phyloP scores from a whole-genome alignment of 2,113 vertebrate genomes.

The Tyrannus savana region DNA sequence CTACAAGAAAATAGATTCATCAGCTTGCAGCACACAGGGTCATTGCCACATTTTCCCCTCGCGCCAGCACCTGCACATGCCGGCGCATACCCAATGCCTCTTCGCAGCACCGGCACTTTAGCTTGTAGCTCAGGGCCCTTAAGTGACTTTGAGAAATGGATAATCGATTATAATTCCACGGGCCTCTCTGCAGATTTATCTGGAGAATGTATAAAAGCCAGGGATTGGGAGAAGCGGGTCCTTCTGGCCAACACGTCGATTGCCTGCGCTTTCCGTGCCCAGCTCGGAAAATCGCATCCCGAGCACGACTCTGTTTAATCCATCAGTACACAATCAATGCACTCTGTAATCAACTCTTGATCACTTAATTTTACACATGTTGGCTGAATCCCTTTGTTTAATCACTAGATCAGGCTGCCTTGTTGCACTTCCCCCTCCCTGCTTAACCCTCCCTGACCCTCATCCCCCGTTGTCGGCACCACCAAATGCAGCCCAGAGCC shows the following conservation, averaged over 20 bases:
- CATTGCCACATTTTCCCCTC: conserved; percentile 77
- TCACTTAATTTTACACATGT: conserved; percentile 82
- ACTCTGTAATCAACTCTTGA: conserved; percentile 85
- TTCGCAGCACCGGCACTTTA: conserved; percentile 82
- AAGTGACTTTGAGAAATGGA: conserved; percentile 96
- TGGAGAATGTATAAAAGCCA: conserved; percentile 73
- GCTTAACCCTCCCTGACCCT: conserved; percentile 57
- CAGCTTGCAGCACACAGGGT: conserved; percentile 81
- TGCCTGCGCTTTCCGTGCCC: conserved; percentile 59
- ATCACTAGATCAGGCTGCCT: conserved; percentile 71
- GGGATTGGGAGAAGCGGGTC: conserved; percentile 70
- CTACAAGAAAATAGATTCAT: conserved; percentile 86
- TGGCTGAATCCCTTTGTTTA: conserved; percentile 81
- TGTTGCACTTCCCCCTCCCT: conserved; percentile 55
- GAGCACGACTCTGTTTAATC: conserved; percentile 80
- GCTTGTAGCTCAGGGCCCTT: conserved; percentile 80
- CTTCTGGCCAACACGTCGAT: conserved; percentile 70
- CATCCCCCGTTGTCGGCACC: background rate
- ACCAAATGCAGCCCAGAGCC: conserved; percentile 35
- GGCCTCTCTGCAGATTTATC: conserved; percentile 77
- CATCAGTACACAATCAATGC: conserved; percentile 80
- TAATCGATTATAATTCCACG: conserved; percentile 91
- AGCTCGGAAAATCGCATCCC: conserved; percentile 70
- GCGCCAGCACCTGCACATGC: conserved; percentile 79
- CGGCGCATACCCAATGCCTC: conserved; percentile 85